Evolutionary conservation across 2,888 invertebrate species (phyloP).

Genomic region (Macaria liturata): DNA sequence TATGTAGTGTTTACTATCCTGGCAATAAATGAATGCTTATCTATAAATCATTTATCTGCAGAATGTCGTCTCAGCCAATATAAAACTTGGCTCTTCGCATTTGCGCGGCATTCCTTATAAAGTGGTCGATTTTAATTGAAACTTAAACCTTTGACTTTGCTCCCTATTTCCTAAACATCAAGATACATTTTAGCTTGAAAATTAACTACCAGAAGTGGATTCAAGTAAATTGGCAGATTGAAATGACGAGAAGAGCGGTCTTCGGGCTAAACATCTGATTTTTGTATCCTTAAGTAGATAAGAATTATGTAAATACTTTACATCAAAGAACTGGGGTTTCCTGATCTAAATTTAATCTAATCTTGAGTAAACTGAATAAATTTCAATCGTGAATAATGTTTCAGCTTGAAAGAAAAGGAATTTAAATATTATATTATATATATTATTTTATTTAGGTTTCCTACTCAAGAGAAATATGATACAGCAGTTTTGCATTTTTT

Average conservation of each 20-base stretch:
- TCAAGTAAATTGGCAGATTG: conserved; percentile 21
- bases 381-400: no score
- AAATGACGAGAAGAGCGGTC: conserved; percentile 17
- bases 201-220: conserved; percentile 1
- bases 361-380: conserved; percentile 1
- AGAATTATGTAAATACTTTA: neutral
- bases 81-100: conserved; percentile 46
- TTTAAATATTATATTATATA: no score
- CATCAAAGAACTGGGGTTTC: conserved; percentile 4
- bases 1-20: no score
- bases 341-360: neutral
- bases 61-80: conserved; percentile 43
- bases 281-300: conserved; percentile 1
- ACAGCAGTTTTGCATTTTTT: no score
- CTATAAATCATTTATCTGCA: conserved; percentile 19
- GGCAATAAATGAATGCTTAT: conserved; percentile 5
- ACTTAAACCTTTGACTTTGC: conserved; percentile 25
- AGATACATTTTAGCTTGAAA: conserved; percentile 1
- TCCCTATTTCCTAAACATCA: conserved; percentile 26
- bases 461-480: no score
- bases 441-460: no score
- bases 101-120: conserved; percentile 37
- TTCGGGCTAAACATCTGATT: conserved; percentile 7
- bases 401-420: no score
- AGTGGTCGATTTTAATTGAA: conserved; percentile 46